Percentiles rank a stretch among this genome's conserved stretches.
Evolutionary conservation across 2,113 vertebrate species (phyloP).

Genomic region (Chlorodrepanis virens): DNA sequence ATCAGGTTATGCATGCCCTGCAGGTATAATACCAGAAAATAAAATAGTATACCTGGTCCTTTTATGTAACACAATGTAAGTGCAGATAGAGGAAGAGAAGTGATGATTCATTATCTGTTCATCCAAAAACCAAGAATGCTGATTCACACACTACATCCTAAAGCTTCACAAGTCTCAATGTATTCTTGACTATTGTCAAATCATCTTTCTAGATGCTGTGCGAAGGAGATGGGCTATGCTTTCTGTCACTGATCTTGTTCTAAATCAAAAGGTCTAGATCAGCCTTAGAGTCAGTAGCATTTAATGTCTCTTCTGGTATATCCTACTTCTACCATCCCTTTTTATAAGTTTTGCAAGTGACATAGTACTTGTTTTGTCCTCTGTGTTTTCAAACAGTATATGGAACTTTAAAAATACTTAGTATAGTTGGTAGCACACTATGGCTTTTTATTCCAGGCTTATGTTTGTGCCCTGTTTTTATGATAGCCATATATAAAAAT

Average conservation of each 20-base stretch:
- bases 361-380: not conserved
- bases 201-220: not conserved
- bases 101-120: constrained; percentile 55
- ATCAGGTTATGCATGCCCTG: constrained; percentile 24
- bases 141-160: not conserved
- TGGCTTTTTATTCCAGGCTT: not conserved
- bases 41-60: not conserved
- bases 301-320: not conserved
- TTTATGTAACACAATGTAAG: not conserved
- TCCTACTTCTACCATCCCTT: not conserved
- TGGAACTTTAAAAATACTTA: not conserved
- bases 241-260: not conserved
- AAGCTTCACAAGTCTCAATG: not conserved
- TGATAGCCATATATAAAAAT: not conserved
- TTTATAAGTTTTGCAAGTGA: not conserved
- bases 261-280: not conserved
- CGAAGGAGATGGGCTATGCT: not conserved
- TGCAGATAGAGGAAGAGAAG: not conserved
- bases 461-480: not conserved
- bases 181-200: not conserved
- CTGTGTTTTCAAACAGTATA: not conserved
- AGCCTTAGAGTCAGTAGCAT: not conserved
- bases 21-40: constrained; percentile 28
- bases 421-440: not conserved
- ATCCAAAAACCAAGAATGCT: constrained; percentile 13